Percentiles rank a stretch among this genome's conserved stretches.
phyloP scores from a whole-genome alignment of 2,888 invertebrate species.

The Clunio marinus region DNA sequence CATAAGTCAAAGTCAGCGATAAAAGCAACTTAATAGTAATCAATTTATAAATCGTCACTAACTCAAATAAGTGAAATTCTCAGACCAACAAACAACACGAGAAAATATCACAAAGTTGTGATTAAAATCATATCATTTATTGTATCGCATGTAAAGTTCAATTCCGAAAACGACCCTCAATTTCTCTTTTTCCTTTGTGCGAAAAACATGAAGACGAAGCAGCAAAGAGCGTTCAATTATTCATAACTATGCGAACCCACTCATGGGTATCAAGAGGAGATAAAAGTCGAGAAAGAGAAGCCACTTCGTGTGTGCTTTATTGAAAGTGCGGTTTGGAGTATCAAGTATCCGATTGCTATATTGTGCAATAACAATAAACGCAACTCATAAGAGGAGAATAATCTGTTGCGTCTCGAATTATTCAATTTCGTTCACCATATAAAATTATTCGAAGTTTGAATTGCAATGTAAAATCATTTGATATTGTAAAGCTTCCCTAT shows the following conservation, averaged over 20 bases:
- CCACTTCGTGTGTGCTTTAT: constrained; percentile 16
- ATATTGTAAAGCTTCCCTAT: neutral
- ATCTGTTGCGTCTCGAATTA: constrained; percentile 20
- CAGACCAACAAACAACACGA: too few relatives aligned
- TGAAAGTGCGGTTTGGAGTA: constrained; percentile 21
- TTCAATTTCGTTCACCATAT: constrained; percentile 22
- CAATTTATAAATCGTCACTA: too few relatives aligned
- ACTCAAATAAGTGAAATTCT: too few relatives aligned
- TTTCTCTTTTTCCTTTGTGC: constrained; percentile 20
- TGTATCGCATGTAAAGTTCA: neutral
- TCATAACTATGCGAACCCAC: neutral
- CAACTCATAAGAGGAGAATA: neutral
- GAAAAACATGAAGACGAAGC: too few relatives aligned
- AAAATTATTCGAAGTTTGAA: neutral
- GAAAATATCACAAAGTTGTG: constrained; percentile 16
- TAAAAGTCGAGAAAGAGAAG: constrained; percentile 18
- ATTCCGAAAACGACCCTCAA: neutral
- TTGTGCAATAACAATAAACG: constrained; percentile 30
- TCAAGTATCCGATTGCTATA: constrained; percentile 24
- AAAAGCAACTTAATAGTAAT: too few relatives aligned
- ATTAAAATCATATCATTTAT: constrained; percentile 11
- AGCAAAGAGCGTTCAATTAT: constrained; percentile 11
- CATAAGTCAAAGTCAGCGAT: too few relatives aligned
- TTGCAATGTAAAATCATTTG: neutral
- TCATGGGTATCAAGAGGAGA: constrained; percentile 16